Percentiles rank a stretch among this genome's conserved stretches.
These are phyloP conservation scores for Phaethornis superciliosus DNA, from an alignment of 2,113 vertebrate species.

Conservation along the genomic window DNA sequence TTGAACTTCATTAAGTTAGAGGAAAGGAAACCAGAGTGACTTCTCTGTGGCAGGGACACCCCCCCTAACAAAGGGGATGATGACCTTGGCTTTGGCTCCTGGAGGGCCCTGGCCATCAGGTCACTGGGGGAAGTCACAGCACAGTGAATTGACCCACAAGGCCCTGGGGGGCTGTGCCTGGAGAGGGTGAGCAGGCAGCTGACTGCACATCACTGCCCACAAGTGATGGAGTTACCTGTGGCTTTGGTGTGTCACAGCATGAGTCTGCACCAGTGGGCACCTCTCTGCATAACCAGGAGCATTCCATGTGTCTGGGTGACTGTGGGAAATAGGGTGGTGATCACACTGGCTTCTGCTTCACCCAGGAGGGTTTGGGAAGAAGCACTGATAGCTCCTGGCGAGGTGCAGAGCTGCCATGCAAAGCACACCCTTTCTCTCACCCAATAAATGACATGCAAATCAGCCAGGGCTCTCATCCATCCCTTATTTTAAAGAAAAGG, in stretches of 20 bases:
- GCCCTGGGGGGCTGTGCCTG: background rate
- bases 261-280: background rate
- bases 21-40: background rate
- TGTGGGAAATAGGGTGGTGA: background rate
- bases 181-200: background rate
- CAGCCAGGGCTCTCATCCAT: background rate
- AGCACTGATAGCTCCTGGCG: background rate
- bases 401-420: background rate
- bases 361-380: background rate
- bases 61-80: too few species aligned
- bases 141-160: background rate
- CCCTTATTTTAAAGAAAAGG: background rate
- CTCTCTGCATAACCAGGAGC: fast-evolving
- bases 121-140: background rate
- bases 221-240: background rate
- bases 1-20: background rate
- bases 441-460: background rate
- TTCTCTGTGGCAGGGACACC: background rate
- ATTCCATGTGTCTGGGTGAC: background rate
- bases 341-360: background rate
- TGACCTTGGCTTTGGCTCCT: background rate
- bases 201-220: background rate
- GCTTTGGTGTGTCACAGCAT: background rate
- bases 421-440: fast-evolving
- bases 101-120: background rate